Evolutionary conservation across 1,140 invertebrate species (phyloP), one percentile per base, ranked within the genome.

Genomic region (Macrobrachium rosenbergii): DNA sequence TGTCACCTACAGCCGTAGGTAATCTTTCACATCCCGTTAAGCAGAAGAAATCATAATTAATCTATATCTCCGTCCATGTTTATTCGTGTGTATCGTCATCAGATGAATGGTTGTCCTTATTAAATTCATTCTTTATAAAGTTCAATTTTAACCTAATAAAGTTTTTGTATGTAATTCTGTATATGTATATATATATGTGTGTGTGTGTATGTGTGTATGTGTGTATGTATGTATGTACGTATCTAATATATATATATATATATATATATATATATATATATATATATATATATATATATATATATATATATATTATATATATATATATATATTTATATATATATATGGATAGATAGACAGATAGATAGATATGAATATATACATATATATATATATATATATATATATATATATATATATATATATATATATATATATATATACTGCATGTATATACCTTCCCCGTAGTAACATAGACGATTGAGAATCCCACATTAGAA

Each of bases 251-350:
- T 67, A 67, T 67, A 67, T 67, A 67, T 67, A 67, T 67, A 67
- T 67, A 67, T 67, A 67, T 67, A 67, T 67, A 67, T 67, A 21
- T 67, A 17, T 67, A 8, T 67, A 17, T 67, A 8, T 67, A 17
- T 67, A 11, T 67, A 17, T 17, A 17, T 12, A 67, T 67, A 17
- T 67, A 17, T 67, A 12, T 67, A 67, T 14, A 67, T 67, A 67
- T 67, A 17, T 17, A 67, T 67, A 67, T 67, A 67, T 67, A 14
- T 67, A 67, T 14, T 8, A 17, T 17, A 21, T 21, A 21, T 67
- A 67, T 67, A 67, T 67, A 67, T 67, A 67, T 67, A 67, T 67
- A 67, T 67, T 5, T 67, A 67, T 67, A 67, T 67, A 67, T 67
- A 67, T 67, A 67, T 67, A 67, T 67, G 12, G 5, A 64, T 64